A percentile compares a stretch with the other conserved stretches of the same genome.
These are phyloP conservation scores for Mus spicilegus DNA, from an alignment of 2,113 vertebrate genomes.

Conservation along the genomic window DNA sequence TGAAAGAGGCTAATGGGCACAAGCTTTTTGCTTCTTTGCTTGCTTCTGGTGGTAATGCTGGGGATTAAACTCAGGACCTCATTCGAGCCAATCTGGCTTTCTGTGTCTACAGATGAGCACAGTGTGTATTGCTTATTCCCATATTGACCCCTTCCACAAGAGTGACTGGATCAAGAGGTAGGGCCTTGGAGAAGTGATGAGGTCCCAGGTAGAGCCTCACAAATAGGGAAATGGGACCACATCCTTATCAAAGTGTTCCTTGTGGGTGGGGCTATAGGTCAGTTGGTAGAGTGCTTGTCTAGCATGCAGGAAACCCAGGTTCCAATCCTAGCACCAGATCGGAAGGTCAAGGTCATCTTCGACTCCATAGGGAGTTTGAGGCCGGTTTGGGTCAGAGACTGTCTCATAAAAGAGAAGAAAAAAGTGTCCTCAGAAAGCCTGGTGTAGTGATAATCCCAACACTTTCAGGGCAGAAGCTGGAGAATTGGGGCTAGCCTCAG, in stretches of 20 bases:
- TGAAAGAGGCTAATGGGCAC: background rate
- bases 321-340: background rate
- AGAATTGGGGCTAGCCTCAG: background rate
- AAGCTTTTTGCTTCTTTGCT: background rate
- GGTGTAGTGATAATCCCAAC: background rate
- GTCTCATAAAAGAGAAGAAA: background rate
- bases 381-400: background rate
- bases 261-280: background rate
- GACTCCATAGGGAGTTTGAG: background rate
- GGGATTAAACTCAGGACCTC: background rate
- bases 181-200: background rate
- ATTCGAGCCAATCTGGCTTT: background rate
- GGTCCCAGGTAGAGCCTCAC: background rate
- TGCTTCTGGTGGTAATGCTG: background rate
- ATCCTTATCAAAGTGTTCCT: background rate
- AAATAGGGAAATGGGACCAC: background rate
- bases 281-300: background rate
- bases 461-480: background rate
- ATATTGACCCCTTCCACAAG: background rate
- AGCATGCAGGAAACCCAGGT: background rate
- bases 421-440: background rate
- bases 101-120: background rate
- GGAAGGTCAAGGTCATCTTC: background rate
- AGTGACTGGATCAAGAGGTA: background rate
- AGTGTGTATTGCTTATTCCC: background rate